Evolutionary conservation across 2,797 vertebrate species (phyloP), one percentile per base, ranked within the genome.

Genomic region (Crocidura indochinensis): DNA sequence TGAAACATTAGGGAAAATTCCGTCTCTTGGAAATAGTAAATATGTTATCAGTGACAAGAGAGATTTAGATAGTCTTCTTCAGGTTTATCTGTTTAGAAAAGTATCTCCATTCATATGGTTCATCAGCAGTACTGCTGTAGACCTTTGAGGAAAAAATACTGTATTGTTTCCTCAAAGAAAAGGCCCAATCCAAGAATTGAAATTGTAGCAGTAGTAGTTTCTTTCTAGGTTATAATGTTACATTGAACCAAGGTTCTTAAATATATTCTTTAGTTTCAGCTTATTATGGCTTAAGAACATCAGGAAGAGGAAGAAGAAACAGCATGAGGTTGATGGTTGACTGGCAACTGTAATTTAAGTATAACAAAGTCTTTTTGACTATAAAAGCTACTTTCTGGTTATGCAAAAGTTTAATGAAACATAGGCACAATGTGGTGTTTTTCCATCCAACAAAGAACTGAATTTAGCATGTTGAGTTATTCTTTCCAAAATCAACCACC

Each of bases 401-500:
- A 93, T 91, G 74, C 74, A 91, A 91, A 96, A 91, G 56, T 94
- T 94, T 94, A 94, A 94, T 93, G 87, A 94, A 94, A 91, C 91
- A 83, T 71, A 87, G 56, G 84, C 79, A 84, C 87, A 87, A 84
- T 91, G 56, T 84, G 44, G 93, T 80, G 80, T 95, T 95, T 38
- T 96, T 92, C 85, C 69, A 62, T 72, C 74, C 78, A 82, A 94
- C 93, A 95, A 95, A 95, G 90, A 95, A 22, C 53, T 74, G 86
- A 95, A 94, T 93, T 94, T 90, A 93, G 74, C 96, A 84, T 79
- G 93, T 95, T 93, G 96, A 94, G 92, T 82, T 95, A 87, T 97
- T 96, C 91, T 94, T 94, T 82, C 88, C 78, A 91, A 92, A 95
- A 96, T 96, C 96, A 96, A 85, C 95, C 95, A 95, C 96, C 95